phyloP scores from a whole-genome alignment of 2,113 vertebrate species.

The Notiomystis cincta region DNA sequence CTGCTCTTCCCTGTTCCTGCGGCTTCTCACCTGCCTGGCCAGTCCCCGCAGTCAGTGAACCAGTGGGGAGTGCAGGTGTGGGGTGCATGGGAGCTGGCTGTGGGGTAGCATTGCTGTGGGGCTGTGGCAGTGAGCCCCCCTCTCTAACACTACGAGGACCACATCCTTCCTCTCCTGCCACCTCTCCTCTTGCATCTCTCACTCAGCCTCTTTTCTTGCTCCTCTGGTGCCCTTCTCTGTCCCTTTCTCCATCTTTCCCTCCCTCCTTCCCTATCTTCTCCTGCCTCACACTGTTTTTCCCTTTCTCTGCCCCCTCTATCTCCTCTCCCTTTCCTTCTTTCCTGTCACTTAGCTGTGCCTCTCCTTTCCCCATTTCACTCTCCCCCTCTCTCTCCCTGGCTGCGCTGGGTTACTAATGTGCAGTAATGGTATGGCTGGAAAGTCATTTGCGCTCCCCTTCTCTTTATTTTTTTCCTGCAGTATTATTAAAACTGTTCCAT shows the following conservation, averaged over 20 bases:
- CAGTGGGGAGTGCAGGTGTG: not conserved
- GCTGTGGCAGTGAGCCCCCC: not conserved
- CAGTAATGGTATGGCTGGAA: slow-evolving; percentile 69
- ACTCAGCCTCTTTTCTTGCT: not conserved
- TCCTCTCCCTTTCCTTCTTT: not conserved
- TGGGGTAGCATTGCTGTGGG: not conserved
- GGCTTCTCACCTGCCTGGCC: not conserved
- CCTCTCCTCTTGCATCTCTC: not conserved
- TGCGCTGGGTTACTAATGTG: slow-evolving; percentile 65
- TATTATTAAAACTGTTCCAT: slow-evolving; percentile 84
- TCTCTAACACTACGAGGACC: not conserved
- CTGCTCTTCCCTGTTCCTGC: not conserved
- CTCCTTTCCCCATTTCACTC: not conserved
- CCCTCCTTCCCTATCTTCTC: not conserved
- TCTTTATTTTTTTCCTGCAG: slow-evolving; percentile 67
- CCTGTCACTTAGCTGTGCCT: not conserved
- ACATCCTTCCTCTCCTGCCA: not conserved
- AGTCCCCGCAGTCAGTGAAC: not conserved
- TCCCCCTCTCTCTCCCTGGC: not conserved
- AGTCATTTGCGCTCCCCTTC: slow-evolving; percentile 69
- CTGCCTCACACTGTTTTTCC: not conserved
- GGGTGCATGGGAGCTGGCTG: not conserved
- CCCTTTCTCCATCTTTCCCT: not conserved
- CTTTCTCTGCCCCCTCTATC: not conserved
- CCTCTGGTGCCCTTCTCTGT: not conserved